Conservation (phyloP, 2,888 invertebrate species). For the Athripsodes cinereus region DNA sequence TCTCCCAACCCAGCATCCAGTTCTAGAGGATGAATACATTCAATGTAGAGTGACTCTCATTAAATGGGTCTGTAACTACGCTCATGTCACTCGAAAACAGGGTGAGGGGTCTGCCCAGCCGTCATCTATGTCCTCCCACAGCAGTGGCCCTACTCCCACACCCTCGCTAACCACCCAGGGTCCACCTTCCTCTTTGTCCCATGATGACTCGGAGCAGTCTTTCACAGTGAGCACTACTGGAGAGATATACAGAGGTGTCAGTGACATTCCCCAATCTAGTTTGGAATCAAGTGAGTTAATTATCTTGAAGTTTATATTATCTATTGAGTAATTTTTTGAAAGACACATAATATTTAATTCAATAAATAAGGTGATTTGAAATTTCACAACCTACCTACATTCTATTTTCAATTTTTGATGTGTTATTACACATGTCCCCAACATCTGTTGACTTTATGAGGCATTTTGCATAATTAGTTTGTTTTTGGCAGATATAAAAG, state of each 20-base stretch:
- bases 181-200: conserved; percentile 33
- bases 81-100: conserved; percentile 66
- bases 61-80: conserved; percentile 83
- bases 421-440: too few relatives aligned
- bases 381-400: too few relatives aligned
- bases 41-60: conserved; percentile 78
- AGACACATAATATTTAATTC: too few relatives aligned
- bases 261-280: conserved; percentile 54
- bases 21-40: conserved; percentile 60
- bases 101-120: conserved; percentile 41
- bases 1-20: conserved; percentile 68
- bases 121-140: conserved; percentile 45
- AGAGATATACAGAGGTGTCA: conserved; percentile 38
- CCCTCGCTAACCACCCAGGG: conserved; percentile 36
- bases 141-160: conserved; percentile 37
- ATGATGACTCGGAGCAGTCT: conserved; percentile 44
- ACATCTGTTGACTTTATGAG: too few relatives aligned
- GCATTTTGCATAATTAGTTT: too few relatives aligned
- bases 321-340: too few relatives aligned
- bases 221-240: conserved; percentile 46
- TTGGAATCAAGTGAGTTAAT: conserved; percentile 53
- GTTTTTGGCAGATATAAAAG: too few relatives aligned
- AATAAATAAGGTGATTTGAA: too few relatives aligned
- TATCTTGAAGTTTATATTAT: too few relatives aligned
- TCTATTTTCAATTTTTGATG: too few relatives aligned